Evolutionary conservation across 2,888 invertebrate genomes (phyloP).

Genomic region (Sinohyriopsis cumingii): DNA sequence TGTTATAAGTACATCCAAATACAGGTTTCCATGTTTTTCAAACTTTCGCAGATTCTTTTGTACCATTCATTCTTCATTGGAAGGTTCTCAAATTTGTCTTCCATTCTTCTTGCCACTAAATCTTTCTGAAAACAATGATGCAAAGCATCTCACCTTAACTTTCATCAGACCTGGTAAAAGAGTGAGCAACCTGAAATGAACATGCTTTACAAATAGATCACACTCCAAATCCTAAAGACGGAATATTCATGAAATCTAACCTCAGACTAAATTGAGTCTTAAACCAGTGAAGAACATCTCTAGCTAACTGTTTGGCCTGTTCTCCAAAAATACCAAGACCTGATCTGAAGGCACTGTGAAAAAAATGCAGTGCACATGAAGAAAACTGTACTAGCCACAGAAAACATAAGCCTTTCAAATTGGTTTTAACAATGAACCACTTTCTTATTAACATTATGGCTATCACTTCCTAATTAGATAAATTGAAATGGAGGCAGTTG

Average conservation of each 20-base stretch:
- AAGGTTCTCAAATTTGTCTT: no score
- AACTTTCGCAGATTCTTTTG: no score
- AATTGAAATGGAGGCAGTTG: slow-evolving; percentile 5
- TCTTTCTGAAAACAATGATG: no score
- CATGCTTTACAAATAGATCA: slow-evolving; percentile 17
- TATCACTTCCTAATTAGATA: slow-evolving; percentile 12
- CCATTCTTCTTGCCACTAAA: no score
- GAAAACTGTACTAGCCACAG: not conserved
- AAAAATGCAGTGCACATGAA: slow-evolving; percentile 16
- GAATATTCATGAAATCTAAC: slow-evolving; percentile 10
- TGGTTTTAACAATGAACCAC: not conserved
- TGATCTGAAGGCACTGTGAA: slow-evolving; percentile 18
- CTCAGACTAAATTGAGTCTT: slow-evolving; percentile 8
- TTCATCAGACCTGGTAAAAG: slow-evolving; percentile 6
- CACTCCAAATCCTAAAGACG: slow-evolving; percentile 3
- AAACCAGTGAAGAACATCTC: slow-evolving; percentile 22
- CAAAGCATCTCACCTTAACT: no score
- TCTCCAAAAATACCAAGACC: slow-evolving; percentile 13
- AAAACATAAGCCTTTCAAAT: no score
- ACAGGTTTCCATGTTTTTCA: no score
- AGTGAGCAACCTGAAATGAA: slow-evolving; percentile 21
- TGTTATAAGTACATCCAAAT: slow-evolving; percentile 6
- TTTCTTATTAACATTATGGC: slow-evolving; percentile 16
- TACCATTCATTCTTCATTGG: no score
- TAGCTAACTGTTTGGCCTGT: slow-evolving; percentile 9